Evolutionary conservation across 2,113 vertebrate genomes (phyloP), one percentile per base, ranked within the genome.

Genomic region (Vireo altiloquus): DNA sequence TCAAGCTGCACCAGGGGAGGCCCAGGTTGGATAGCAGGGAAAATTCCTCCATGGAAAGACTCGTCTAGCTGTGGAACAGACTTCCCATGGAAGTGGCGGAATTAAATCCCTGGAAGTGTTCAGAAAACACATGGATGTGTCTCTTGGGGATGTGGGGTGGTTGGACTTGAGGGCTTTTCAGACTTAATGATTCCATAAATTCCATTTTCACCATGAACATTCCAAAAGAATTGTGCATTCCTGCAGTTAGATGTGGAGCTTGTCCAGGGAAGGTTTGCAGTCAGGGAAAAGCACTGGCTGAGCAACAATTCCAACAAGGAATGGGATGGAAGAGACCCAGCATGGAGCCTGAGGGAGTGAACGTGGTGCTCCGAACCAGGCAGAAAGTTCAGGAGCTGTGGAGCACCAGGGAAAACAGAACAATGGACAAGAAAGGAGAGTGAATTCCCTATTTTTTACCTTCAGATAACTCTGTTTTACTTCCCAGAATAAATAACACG

Each of bases 101-200:
- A 25, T 22, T 13, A 30, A 21, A 59, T 31, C 37, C 71, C 44
- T 37, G 71, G 31, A 50, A 59, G 2, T 1, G 44, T 16, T 17
- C 7, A 22, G 8, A 59, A 42, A 4, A 10, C 35, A 3, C 13
- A 0, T 1, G 52, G 61, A 47, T 33, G 28, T 83, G 35, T 50
- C 49, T 13, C n/a, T 0, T 16, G 61, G 17, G 30, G 52, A 11
- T 10, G 2, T 1, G 25, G 21, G 21, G 2, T 17, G 71, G 11
- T 5, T 25, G 61, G 21, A 14, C 14, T 30, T 2, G 2, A 46
- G 39, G 33, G 28, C 7, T 69, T 53, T 53, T 8, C 72, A 28
- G 15, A 8, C 6, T 2, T 12, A 10, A 31, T 0, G 0, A 19
- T 28, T 23, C 39, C 39, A 18, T 22, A 22, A 0, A 28, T 69